Evolutionary conservation across 2,113 vertebrate genomes (phyloP).

Genomic region (Hippocampus mohnikei): DNA sequence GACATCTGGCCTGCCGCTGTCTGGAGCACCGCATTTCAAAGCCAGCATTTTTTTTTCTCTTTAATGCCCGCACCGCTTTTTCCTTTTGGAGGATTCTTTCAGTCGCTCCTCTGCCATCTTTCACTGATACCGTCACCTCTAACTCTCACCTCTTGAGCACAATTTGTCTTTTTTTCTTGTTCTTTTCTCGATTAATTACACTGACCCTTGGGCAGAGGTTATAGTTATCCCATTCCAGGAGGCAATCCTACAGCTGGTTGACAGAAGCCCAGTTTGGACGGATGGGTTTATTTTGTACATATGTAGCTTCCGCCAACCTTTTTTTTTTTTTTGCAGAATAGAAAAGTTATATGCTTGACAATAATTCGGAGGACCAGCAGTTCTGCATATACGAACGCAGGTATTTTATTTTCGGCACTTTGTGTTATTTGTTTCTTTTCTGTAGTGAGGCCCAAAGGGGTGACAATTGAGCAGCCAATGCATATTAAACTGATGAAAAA

Average conservation of each 20-base stretch:
- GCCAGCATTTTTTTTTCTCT: conserved; percentile 58
- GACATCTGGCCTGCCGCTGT: conserved; percentile 72
- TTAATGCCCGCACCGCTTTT: conserved; percentile 11
- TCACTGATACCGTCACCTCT: conserved; percentile 32
- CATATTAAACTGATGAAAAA: background rate
- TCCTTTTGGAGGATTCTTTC: conserved; percentile 27
- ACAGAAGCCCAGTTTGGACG: background rate
- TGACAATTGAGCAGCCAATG: no score
- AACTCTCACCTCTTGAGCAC: conserved; percentile 25
- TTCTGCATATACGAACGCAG: background rate
- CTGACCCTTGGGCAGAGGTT: background rate
- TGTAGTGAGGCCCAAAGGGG: no score
- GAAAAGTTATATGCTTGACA: background rate
- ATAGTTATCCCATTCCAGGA: background rate
- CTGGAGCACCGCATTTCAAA: conserved; percentile 69
- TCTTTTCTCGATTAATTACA: background rate
- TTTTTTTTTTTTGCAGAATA: background rate
- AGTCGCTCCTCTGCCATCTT: conserved; percentile 12
- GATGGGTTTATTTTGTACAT: background rate
- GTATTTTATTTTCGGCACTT: no score
- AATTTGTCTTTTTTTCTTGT: conserved; percentile 3
- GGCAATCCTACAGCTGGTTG: background rate
- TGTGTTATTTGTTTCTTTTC: no score
- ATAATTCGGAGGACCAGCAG: background rate
- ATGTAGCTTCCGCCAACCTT: background rate